These are phyloP conservation scores for Ophthalmolycus amberensis DNA, from an alignment of 2,113 vertebrate species.

Conservation along the genomic window DNA sequence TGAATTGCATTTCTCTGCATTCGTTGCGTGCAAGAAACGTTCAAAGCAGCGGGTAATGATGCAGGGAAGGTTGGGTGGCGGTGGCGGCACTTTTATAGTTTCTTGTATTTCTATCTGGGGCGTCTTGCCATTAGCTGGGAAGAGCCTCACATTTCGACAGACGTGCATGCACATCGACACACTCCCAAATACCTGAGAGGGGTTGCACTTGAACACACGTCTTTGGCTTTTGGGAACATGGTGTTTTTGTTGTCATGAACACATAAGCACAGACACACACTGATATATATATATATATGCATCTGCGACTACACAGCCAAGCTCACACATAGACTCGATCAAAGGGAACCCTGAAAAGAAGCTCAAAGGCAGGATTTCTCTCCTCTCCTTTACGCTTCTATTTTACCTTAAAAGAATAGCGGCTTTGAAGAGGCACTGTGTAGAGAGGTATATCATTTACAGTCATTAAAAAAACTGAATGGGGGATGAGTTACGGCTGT, in stretches of 20 bases:
- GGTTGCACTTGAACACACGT: constrained; percentile 38
- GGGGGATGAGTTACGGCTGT: constrained; percentile 44
- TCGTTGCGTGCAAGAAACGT: constrained; percentile 13
- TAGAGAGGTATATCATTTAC: constrained; percentile 54
- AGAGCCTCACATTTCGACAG: constrained; percentile 1
- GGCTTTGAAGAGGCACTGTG: constrained; percentile 56
- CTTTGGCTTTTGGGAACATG: constrained; percentile 26
- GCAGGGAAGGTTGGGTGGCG: constrained; percentile 26
- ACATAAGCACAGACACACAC: background rate
- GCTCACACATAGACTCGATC: constrained; percentile 45
- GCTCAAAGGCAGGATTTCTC: constrained; percentile 57
- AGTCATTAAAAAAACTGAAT: constrained; percentile 56
- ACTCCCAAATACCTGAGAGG: background rate
- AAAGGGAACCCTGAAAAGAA: constrained; percentile 63
- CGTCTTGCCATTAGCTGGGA: constrained; percentile 25
- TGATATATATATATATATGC: background rate
- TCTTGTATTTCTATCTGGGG: constrained; percentile 6
- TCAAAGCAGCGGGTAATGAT: constrained; percentile 48
- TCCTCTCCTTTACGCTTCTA: constrained; percentile 11
- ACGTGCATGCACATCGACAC: background rate
- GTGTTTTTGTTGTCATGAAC: constrained; percentile 44
- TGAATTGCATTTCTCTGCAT: constrained; percentile 47
- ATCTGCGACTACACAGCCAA: background rate
- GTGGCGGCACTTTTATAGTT: constrained; percentile 2
- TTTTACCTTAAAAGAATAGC: constrained; percentile 59